phyloP scores from a whole-genome alignment of 1,140 invertebrate species.

The Neodiprion pinetum region DNA sequence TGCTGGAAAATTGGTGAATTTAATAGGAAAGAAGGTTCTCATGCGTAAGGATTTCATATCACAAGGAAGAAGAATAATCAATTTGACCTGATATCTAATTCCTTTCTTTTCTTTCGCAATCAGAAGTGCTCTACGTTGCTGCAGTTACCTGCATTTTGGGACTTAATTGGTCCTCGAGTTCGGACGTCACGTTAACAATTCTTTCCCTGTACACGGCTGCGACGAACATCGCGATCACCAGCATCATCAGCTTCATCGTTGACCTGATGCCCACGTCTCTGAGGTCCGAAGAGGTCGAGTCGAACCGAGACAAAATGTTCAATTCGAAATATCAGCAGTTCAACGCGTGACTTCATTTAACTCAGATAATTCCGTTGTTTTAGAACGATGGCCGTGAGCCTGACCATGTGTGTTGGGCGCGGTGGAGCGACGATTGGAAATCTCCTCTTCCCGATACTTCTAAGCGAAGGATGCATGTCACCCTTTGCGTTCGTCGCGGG shows the following conservation, averaged over 20 bases:
- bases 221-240: slow-evolving; percentile 60
- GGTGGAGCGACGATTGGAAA: slow-evolving; percentile 49
- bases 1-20: slow-evolving; percentile 38
- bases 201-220: slow-evolving; percentile 63
- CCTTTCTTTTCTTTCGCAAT: slow-evolving; percentile 36
- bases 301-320: not conserved
- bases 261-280: slow-evolving; percentile 67
- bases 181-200: slow-evolving; percentile 51
- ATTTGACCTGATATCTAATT: not conserved
- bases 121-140: slow-evolving; percentile 15
- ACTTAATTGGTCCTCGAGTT: slow-evolving; percentile 47
- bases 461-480: slow-evolving; percentile 41
- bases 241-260: slow-evolving; percentile 64
- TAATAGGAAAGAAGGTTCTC: slow-evolving; percentile 41
- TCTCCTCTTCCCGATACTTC: slow-evolving; percentile 45
- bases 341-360: slow-evolving; percentile 1
- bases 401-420: slow-evolving; percentile 49
- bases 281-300: slow-evolving; percentile 50
- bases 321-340: not conserved
- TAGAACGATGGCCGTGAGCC: slow-evolving; percentile 50
- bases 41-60: slow-evolving; percentile 41
- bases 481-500: slow-evolving; percentile 46
- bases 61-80: slow-evolving; percentile 36
- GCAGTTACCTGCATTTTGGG: slow-evolving; percentile 32
- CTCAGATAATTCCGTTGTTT: slow-evolving; percentile 26